These are phyloP conservation scores for Eumaeus atala DNA, from an alignment of 1,140 invertebrate genomes.

Conservation along the genomic window DNA sequence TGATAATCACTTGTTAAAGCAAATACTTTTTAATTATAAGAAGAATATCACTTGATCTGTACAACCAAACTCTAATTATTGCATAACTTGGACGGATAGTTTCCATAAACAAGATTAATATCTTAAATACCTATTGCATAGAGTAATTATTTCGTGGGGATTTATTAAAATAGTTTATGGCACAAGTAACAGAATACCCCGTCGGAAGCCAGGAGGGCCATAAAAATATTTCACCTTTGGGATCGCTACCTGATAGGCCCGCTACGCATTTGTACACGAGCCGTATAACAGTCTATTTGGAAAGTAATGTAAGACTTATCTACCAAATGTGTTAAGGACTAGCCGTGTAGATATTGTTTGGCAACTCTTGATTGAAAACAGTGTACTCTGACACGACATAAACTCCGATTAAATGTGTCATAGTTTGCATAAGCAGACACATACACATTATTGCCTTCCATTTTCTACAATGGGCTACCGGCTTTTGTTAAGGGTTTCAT, in stretches of 20 bases:
- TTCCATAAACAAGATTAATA: not conserved
- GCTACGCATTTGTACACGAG: slow-evolving; percentile 65
- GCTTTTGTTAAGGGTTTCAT: too few species aligned
- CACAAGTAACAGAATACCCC: slow-evolving; percentile 50
- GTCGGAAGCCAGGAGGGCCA: slow-evolving; percentile 46
- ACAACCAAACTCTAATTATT: too few species aligned
- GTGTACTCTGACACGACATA: too few species aligned
- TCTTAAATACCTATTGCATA: slow-evolving; percentile 6
- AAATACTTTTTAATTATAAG: too few species aligned
- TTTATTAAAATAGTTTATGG: slow-evolving; percentile 5
- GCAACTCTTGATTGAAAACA: slow-evolving; percentile 23
- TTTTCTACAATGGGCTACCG: too few species aligned
- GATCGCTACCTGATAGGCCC: slow-evolving; percentile 25
- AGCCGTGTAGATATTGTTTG: slow-evolving; percentile 34
- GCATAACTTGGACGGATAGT: too few species aligned
- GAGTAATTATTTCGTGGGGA: not conserved
- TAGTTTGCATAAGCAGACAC: too few species aligned
- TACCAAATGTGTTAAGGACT: slow-evolving; percentile 58
- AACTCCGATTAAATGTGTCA: too few species aligned
- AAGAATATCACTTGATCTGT: too few species aligned
- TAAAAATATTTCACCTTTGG: slow-evolving; percentile 66
- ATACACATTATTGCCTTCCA: too few species aligned
- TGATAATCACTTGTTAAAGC: too few species aligned
- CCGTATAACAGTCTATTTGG: slow-evolving; percentile 56
- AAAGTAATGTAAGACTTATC: slow-evolving; percentile 55